These are phyloP conservation scores for Tetranychus truncatus DNA, from an alignment of 2,888 invertebrate species.

Conservation along the genomic window DNA sequence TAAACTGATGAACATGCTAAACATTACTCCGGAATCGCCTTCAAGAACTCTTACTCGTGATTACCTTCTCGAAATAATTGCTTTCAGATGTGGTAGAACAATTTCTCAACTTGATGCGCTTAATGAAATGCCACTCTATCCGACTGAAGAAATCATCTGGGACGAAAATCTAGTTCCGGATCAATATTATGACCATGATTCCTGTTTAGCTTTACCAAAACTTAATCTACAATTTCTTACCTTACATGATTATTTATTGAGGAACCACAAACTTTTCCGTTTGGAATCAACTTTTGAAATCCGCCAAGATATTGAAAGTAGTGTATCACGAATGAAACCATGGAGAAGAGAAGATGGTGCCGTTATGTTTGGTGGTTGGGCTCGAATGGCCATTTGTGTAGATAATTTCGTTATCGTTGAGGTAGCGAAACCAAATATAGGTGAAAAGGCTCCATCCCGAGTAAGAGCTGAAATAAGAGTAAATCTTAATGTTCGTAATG, in stretches of 20 bases:
- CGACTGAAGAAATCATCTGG: slow-evolving; percentile 95
- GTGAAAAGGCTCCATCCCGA: slow-evolving; percentile 82
- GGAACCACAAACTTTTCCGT: slow-evolving; percentile 92
- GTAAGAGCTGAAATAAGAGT: slow-evolving; percentile 89
- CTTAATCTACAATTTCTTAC: slow-evolving; percentile 94
- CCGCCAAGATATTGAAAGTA: slow-evolving; percentile 92
- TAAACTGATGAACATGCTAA: slow-evolving; percentile 8
- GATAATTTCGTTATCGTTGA: slow-evolving; percentile 81
- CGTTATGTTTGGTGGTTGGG: slow-evolving; percentile 91
- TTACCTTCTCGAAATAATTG: slow-evolving; percentile 63
- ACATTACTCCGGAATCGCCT: slow-evolving; percentile 6
- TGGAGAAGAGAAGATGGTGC: slow-evolving; percentile 74
- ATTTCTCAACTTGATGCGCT: slow-evolving; percentile 80
- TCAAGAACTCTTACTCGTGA: slow-evolving; percentile 39
- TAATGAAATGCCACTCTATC: slow-evolving; percentile 95
- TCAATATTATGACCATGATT: slow-evolving; percentile 89
- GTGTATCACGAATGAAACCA: slow-evolving; percentile 79
- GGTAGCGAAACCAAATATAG: slow-evolving; percentile 49
- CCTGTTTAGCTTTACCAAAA: slow-evolving; percentile 84
- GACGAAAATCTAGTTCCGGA: slow-evolving; percentile 96
- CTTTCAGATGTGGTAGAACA: slow-evolving; percentile 52
- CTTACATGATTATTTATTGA: slow-evolving; percentile 83
- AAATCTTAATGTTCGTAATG: slow-evolving; percentile 67
- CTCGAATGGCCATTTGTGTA: slow-evolving; percentile 91
- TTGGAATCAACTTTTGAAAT: slow-evolving; percentile 98